These are phyloP conservation scores for Megaustenia siamemsis DNA, from an alignment of 2,888 invertebrate species.

Conservation along the genomic window DNA sequence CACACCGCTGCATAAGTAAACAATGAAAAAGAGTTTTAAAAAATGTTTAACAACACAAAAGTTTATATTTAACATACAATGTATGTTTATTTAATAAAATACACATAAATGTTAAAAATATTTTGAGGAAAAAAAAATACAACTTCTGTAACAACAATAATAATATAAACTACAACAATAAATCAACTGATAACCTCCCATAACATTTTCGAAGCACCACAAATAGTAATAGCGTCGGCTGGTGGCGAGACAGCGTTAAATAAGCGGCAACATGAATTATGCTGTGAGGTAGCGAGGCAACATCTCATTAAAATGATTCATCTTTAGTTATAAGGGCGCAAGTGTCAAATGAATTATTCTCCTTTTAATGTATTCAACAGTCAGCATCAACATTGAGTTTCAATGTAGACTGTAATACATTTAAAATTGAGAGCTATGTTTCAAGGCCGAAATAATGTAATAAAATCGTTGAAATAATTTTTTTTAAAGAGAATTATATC, in stretches of 20 bases:
- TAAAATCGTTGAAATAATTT: too few relatives aligned
- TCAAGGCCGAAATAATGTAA: too few relatives aligned
- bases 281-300: constrained; percentile 1
- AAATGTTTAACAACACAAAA: too few relatives aligned
- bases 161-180: neutral
- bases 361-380: too few relatives aligned
- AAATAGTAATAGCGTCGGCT: neutral
- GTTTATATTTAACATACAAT: too few relatives aligned
- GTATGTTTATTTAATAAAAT: constrained; percentile 12
- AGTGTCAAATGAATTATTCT: too few relatives aligned
- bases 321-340: neutral
- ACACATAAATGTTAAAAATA: constrained; percentile 9
- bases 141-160: neutral
- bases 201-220: neutral
- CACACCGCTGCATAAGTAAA: too few relatives aligned
- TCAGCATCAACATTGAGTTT: too few relatives aligned
- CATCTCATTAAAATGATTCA: neutral
- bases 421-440: too few relatives aligned
- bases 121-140: neutral
- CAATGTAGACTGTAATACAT: too few relatives aligned
- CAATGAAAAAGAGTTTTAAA: too few relatives aligned
- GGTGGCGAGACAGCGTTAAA: neutral
- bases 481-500: too few relatives aligned
- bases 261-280: constrained; percentile 1
- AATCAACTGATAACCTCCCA: neutral